Base-by-base conservation (phyloP, 2,113 vertebrate species). In the Glareola pratincola region DNA sequence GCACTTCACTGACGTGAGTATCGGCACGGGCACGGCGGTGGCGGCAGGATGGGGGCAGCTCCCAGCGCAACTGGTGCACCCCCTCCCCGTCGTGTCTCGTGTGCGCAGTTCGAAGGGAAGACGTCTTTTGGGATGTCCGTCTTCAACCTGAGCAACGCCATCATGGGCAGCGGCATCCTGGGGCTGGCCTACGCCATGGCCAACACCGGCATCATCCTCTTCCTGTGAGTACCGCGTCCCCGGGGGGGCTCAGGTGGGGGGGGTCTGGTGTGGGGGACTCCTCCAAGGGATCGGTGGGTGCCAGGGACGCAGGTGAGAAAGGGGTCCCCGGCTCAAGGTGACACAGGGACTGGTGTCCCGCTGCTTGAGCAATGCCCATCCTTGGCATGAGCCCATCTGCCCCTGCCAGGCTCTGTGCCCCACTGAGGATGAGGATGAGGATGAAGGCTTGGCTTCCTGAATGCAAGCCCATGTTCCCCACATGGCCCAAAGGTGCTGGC, bases 141-240 rank as follows among this genome's bases (percentile, higher is more conserved):
- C 91, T 99, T 99, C 98, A 99, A 99, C 97, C 98, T 99, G 96
- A 99, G 99, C 94, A 99, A 99, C 3, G 99, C 99, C 85, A 99
- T 99, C 98, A 99, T 99, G 99, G 99, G 99, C 91, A 99, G 99
- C 7, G 99, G 99, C 79, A 99, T 99, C 97, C 98, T 99, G 63
- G 99, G 99, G 62, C 98, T 99, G 75, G 99, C 99, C 3, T 99
- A 99, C 5, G 99, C 99, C 94, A 99, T 99, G 99, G 99, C 99
- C 91, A 99, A 99, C 96, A 99, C 99, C 0, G 99, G 99, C 76
- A 98, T 99, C 89, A 80, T 99, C 97, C 98, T 99, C 81, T 99
- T 99, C 97, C 97, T 99, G 99, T 99, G 97, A 99, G 99, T 99
- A 81, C n/a, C 4, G 9, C 2, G 8, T 14, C 3, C n/a, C 47